phyloP scores from a whole-genome alignment of 2,113 vertebrate species.

The Anhinga rufa region DNA sequence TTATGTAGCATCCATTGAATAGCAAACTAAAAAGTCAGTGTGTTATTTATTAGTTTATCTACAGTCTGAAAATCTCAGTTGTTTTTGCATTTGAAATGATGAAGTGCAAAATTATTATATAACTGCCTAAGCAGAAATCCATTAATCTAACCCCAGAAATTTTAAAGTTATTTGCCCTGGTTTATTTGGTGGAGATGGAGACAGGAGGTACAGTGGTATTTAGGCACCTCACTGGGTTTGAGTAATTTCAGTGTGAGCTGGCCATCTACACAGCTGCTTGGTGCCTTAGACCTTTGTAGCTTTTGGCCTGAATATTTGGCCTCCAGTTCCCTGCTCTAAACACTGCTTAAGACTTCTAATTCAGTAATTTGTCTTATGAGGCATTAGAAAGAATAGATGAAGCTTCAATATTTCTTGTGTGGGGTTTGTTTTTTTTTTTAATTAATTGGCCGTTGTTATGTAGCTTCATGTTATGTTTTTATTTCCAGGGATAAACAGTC shows the following conservation, averaged over 20 bases:
- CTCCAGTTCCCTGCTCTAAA: neutral
- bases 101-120: neutral
- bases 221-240: neutral
- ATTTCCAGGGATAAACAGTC: neutral
- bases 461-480: neutral
- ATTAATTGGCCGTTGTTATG: neutral
- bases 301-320: constrained; percentile 33
- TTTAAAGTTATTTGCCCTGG: neutral
- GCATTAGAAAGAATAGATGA: neutral
- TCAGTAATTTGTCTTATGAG: neutral
- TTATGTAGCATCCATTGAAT: neutral
- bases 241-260: neutral
- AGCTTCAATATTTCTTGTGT: neutral
- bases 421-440: neutral
- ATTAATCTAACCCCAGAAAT: constrained; percentile 5
- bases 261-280: neutral
- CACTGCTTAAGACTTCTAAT: neutral
- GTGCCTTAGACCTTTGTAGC: constrained; percentile 15
- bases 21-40: neutral
- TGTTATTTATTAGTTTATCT: constrained; percentile 22
- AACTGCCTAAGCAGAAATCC: neutral
- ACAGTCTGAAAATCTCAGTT: neutral
- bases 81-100: constrained; percentile 5
- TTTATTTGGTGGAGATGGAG: constrained; percentile 7
- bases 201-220: neutral